A percentile compares a stretch with the other conserved stretches of the same genome.
Evolutionary conservation across 1,140 invertebrate species (phyloP).

Genomic region (Zaprionus capensis): DNA sequence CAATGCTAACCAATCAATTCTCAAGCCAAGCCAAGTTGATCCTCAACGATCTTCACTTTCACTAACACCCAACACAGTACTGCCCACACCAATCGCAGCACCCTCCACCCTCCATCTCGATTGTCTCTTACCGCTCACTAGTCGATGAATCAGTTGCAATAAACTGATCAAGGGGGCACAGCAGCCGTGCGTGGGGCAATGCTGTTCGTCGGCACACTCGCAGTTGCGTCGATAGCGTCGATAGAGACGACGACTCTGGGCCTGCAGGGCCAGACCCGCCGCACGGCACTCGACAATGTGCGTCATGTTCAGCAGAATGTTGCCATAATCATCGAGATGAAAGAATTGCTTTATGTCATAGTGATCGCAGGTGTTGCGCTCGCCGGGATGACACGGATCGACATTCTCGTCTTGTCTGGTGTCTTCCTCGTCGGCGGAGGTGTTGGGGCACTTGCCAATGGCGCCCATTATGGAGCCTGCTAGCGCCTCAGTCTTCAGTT

Average conservation of each 20-base stretch:
- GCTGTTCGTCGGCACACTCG: slow-evolving; percentile 64
- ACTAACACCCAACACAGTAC: neutral
- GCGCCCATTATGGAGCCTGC: slow-evolving; percentile 81
- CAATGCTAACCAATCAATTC: neutral
- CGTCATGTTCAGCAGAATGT: slow-evolving; percentile 77
- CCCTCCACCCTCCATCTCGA: neutral
- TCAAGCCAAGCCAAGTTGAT: neutral
- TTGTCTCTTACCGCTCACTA: slow-evolving; percentile 65
- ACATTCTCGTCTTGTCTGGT: neutral
- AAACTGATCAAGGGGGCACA: slow-evolving; percentile 51
- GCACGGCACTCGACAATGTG: slow-evolving; percentile 77
- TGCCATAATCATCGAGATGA: slow-evolving; percentile 80
- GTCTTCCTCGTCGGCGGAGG: neutral
- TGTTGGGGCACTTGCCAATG: slow-evolving; percentile 71
- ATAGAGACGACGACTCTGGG: slow-evolving; percentile 70
- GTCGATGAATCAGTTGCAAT: slow-evolving; percentile 49
- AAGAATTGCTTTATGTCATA: slow-evolving; percentile 84
- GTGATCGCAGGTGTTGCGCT: slow-evolving; percentile 76
- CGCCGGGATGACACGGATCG: slow-evolving; percentile 69
- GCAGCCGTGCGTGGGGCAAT: slow-evolving; percentile 41
- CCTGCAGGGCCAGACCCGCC: slow-evolving; percentile 55
- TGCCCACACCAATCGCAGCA: neutral
- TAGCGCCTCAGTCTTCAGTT: slow-evolving; percentile 82
- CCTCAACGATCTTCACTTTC: neutral
- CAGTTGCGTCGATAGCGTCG: slow-evolving; percentile 70